A percentile compares a stretch with the other conserved stretches of the same genome.
Evolutionary conservation across 53 echinoderm and acorn worm species (phyloP).

Genomic region (Luidia sarsii): DNA sequence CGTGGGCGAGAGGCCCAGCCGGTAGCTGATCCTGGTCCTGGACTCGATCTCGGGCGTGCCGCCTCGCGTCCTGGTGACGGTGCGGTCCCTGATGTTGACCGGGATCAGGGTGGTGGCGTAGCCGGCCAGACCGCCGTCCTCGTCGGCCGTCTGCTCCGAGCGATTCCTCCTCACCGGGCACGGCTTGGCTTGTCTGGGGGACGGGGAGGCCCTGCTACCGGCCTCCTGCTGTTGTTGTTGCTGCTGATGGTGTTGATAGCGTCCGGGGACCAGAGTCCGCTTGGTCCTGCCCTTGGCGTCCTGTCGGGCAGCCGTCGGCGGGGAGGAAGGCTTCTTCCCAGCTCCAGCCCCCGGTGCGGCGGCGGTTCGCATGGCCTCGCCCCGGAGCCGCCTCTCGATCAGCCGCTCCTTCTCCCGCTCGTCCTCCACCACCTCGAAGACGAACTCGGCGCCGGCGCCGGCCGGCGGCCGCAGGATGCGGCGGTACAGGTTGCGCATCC

Average conservation of each 20-base stretch:
- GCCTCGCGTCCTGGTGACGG: constrained; percentile 9
- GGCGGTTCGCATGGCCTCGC: not conserved
- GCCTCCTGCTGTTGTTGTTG: too few relatives aligned
- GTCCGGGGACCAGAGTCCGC: not conserved
- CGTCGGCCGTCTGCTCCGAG: not conserved
- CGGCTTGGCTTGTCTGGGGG: constrained; percentile 16
- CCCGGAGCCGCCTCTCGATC: constrained; percentile 33
- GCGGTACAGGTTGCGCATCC: constrained; percentile 82
- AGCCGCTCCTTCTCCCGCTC: constrained; percentile 50
- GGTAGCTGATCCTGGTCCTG: constrained; percentile 62
- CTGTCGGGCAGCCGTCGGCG: too few relatives aligned
- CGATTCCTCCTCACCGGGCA: not conserved
- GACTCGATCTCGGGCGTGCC: constrained; percentile 31
- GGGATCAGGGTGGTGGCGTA: constrained; percentile 32
- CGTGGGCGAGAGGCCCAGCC: constrained; percentile 57
- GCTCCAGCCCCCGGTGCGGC: not conserved
- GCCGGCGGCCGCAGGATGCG: constrained; percentile 69
- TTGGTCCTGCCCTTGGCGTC: not conserved
- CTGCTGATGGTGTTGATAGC: too few relatives aligned
- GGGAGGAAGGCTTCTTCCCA: not conserved
- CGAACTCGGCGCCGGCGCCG: constrained; percentile 54
- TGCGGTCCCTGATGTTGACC: constrained; percentile 21
- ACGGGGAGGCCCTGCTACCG: not conserved
- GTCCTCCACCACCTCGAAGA: constrained; percentile 69
- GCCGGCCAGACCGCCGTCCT: constrained; percentile 24